Base-by-base conservation (phyloP, 23 tunicate genomes). In the Pegea sp. region DNA sequence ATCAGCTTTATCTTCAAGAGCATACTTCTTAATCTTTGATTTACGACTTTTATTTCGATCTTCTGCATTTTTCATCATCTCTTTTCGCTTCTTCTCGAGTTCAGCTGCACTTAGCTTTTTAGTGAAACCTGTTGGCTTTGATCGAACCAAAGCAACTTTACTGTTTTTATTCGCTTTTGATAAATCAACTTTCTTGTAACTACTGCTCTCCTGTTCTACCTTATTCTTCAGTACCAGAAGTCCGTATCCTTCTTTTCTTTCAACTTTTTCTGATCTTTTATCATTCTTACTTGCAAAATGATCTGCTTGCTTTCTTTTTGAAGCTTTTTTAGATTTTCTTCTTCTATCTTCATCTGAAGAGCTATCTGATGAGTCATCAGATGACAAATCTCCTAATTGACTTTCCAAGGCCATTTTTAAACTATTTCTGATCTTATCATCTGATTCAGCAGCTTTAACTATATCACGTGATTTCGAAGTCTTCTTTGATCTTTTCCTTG, bases 31-130 rank as follows among this genome's bases (percentile, higher is more conserved):
- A 0, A 84, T 67, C 33, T 84, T 84, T 8, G 44, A 52, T 62
- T 58, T 63, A 6, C 95, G 30, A 57, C 68, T 77, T 5, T 73
- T 71, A 32, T 84, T 73, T 42, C 84, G 38, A 76, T 73, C 64
- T 2, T 44, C 65, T 11, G 95, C 95, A 48, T 84, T 72, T 1
- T 44, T 16, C 86, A 84, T 84, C 95, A 84, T 84, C 49, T 84
- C 95, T 53, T 42, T 58, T 31, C 76, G 34, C 52, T 74, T 84
- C 38, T 34, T 61, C 44, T 84, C 95, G 31, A 67, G 52, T 43
- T 84, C 84, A 18, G 67, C 84, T 30, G 63, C 58, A 0, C 65
- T 60, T 23, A 84, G 50, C 25, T 73, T 68, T 26, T 49, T 44
- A 0, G 84, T 75, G 59, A 84, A 84, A 31, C 95, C 95, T 18